Evolutionary conservation across 2,113 vertebrate species (phyloP).

Genomic region (Perca fluviatilis): DNA sequence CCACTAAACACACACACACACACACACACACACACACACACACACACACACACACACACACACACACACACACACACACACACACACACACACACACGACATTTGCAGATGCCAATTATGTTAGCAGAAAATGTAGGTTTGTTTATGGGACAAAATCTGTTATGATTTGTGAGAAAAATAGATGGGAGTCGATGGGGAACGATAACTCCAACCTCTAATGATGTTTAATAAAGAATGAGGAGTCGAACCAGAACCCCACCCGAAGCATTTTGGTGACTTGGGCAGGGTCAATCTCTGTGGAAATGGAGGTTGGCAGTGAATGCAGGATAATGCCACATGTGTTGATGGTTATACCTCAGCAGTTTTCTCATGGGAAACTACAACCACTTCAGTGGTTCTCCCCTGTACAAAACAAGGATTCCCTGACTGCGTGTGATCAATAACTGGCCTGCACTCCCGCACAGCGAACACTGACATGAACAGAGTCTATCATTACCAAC

Average conservation of each 20-base stretch:
- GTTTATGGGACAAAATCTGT: constrained; percentile 25
- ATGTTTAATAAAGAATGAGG: constrained; percentile 23
- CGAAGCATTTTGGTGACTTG: constrained; percentile 31
- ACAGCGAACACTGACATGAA: background rate
- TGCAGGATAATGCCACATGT: constrained; percentile 43
- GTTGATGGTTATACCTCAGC: constrained; percentile 60
- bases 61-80: background rate
- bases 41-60: background rate
- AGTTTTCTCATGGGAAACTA: constrained; percentile 61
- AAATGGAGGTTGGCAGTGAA: constrained; percentile 36
- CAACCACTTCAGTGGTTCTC: constrained; percentile 22
- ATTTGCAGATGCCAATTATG: constrained; percentile 50
- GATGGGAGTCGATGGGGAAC: constrained; percentile 1
- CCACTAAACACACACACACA: constrained; percentile 5
- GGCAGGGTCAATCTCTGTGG: constrained; percentile 35
- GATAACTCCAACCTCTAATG: constrained; percentile 45
- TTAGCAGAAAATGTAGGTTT: constrained; percentile 27
- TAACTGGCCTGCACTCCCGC: constrained; percentile 10
- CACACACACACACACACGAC: too few relatives aligned
- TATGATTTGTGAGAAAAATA: constrained; percentile 27
- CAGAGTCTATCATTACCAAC: constrained; percentile 1
- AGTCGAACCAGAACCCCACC: constrained; percentile 10
- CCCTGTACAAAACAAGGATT: background rate
- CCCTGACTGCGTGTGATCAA: constrained; percentile 17
- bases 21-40: background rate